phyloP scores from a whole-genome alignment of 2,888 invertebrate genomes.

The Diachrysia chrysitis region DNA sequence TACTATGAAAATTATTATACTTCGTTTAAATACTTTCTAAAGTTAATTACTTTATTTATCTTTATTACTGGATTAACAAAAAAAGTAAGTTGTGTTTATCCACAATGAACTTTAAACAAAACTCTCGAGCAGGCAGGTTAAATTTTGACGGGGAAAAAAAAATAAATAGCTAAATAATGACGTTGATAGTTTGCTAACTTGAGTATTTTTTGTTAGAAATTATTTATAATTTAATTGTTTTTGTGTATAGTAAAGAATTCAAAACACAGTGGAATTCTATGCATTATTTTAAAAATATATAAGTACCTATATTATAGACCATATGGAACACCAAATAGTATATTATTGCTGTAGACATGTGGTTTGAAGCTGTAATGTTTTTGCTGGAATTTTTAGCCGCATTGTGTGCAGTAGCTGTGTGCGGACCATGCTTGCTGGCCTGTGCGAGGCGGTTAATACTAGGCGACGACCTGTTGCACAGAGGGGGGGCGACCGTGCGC shows the following conservation, averaged over 20 bases:
- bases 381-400: conserved; percentile 80
- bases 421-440: conserved; percentile 81
- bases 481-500: conserved; percentile 65
- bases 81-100: too few relatives aligned
- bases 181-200: conserved; percentile 36
- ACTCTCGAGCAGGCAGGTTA: neutral
- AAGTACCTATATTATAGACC: conserved; percentile 12
- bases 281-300: conserved; percentile 10
- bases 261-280: conserved; percentile 14
- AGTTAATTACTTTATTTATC: too few relatives aligned
- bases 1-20: neutral
- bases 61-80: too few relatives aligned
- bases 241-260: conserved; percentile 19
- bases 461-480: conserved; percentile 77
- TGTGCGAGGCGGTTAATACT: conserved; percentile 77
- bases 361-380: conserved; percentile 79
- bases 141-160: conserved; percentile 19
- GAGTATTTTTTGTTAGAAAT: conserved; percentile 43
- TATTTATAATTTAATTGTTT: conserved; percentile 32
- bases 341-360: conserved; percentile 60
- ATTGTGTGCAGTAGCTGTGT: conserved; percentile 81
- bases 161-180: conserved; percentile 38
- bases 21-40: too few relatives aligned
- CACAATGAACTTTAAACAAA: too few relatives aligned
- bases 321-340: conserved; percentile 37